Percentiles rank a stretch among this genome's conserved stretches.
Conservation (phyloP, 2,888 invertebrate species). For the Hydropsyche betteni region DNA sequence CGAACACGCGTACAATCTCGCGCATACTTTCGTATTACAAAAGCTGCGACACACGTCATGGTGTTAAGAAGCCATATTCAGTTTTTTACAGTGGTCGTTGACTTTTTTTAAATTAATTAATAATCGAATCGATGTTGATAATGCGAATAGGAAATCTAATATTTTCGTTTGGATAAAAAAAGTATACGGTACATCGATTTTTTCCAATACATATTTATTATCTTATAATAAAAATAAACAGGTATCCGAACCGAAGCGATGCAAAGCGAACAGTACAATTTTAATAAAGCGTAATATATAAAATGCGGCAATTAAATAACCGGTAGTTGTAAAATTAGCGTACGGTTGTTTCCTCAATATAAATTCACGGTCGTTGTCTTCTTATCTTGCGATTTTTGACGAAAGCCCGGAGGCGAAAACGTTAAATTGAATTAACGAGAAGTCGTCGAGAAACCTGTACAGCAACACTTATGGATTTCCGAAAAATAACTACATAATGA, state of each 20-base stretch:
- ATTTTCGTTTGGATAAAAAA: too few species aligned
- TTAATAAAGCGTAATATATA: slow-evolving; percentile 1
- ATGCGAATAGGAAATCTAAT: too few species aligned
- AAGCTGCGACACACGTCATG: slow-evolving; percentile 5
- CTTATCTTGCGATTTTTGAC: neutral
- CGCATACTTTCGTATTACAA: slow-evolving; percentile 8
- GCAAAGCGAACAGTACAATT: neutral
- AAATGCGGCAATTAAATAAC: slow-evolving; percentile 20
- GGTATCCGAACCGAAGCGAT: too few species aligned
- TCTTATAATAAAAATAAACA: too few species aligned
- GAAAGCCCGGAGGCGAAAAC: neutral
- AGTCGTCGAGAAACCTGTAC: neutral
- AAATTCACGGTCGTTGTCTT: slow-evolving; percentile 2
- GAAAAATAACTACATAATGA: too few species aligned
- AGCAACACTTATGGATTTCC: too few species aligned
- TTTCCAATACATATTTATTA: too few species aligned
- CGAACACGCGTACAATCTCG: slow-evolving; percentile 37
- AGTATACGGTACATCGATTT: too few species aligned
- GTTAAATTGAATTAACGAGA: neutral
- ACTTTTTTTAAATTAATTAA: neutral
- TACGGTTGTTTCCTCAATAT: slow-evolving; percentile 5
- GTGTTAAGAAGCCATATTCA: slow-evolving; percentile 10
- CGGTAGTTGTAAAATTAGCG: slow-evolving; percentile 13
- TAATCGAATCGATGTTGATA: too few species aligned
- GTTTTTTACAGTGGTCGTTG: neutral